Conservation (phyloP, 2,113 vertebrate genomes). For the Ageneiosus marmoratus region DNA sequence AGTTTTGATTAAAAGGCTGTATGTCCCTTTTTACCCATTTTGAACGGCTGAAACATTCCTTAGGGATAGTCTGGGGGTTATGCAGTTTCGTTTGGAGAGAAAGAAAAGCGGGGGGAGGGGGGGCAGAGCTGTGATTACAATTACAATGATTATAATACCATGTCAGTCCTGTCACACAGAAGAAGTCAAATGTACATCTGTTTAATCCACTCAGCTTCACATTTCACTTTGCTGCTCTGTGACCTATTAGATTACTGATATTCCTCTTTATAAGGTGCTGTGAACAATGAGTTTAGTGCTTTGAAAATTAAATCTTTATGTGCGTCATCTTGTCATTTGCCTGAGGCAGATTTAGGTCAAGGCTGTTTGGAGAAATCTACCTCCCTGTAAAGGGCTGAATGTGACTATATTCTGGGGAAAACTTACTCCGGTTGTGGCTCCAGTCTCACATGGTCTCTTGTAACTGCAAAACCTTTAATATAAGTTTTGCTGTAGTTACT, state of each 20-base stretch:
- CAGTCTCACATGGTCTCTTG: background rate
- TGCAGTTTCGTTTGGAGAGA: conserved; percentile 20
- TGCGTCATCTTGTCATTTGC: conserved; percentile 12
- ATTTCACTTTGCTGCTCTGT: conserved; percentile 14
- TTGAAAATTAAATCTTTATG: background rate
- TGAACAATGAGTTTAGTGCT: conserved; percentile 1
- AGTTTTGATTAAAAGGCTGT: conserved; percentile 39
- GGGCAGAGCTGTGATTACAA: conserved; percentile 8
- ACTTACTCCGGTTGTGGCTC: background rate
- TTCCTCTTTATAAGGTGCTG: conserved; percentile 18
- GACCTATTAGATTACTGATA: conserved; percentile 39
- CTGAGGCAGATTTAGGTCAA: background rate
- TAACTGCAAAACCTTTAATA: background rate
- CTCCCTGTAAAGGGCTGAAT: background rate
- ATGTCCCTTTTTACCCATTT: conserved; percentile 13
- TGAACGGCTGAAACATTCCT: conserved; percentile 36
- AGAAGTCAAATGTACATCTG: conserved; percentile 36
- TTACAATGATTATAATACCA: conserved; percentile 42
- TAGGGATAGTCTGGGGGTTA: conserved; percentile 28
- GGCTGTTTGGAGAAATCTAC: background rate
- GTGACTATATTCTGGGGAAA: background rate
- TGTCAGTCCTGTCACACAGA: conserved; percentile 39
- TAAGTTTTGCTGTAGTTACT: background rate
- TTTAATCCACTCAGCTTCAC: conserved; percentile 37
- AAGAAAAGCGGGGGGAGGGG: background rate